These are phyloP conservation scores for Malacoraja senta DNA, from an alignment of 2,797 vertebrate species.

Conservation along the genomic window DNA sequence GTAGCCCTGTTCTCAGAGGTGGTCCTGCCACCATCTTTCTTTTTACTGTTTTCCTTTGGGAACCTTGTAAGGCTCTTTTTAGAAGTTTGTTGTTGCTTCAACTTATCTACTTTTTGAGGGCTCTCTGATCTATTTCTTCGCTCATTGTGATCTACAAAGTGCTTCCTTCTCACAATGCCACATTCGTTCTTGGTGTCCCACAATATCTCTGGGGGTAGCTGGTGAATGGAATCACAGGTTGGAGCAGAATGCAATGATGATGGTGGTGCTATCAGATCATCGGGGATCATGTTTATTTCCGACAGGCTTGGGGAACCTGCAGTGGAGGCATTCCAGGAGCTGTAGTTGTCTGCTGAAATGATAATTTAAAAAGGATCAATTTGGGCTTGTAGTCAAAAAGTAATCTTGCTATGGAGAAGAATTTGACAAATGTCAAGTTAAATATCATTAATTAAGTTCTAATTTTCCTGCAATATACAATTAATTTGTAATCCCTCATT, in stretches of 20 bases:
- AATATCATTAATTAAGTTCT: not conserved
- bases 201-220: constrained; percentile 72
- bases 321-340: constrained; percentile 85
- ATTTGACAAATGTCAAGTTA: not conserved
- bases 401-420: not conserved
- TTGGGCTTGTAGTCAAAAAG: not conserved
- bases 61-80: constrained; percentile 55
- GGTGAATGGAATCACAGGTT: constrained; percentile 77
- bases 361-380: constrained; percentile 45
- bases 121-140: constrained; percentile 73
- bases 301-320: constrained; percentile 90
- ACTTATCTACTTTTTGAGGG: constrained; percentile 69
- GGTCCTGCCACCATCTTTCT: constrained; percentile 72
- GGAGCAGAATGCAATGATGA: constrained; percentile 85
- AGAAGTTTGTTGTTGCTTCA: constrained; percentile 60
- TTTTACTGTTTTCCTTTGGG: constrained; percentile 59
- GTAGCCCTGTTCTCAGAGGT: constrained; percentile 63
- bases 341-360: constrained; percentile 77
- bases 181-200: constrained; percentile 78
- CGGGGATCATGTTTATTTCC: constrained; percentile 85
- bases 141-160: constrained; percentile 66
- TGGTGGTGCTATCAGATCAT: constrained; percentile 79
- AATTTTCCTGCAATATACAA: not conserved
- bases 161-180: constrained; percentile 68
- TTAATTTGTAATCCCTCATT: not conserved